Evolutionary conservation across 2,797 vertebrate species (phyloP).

Genomic region (Phaenicophaeus curvirostris): DNA sequence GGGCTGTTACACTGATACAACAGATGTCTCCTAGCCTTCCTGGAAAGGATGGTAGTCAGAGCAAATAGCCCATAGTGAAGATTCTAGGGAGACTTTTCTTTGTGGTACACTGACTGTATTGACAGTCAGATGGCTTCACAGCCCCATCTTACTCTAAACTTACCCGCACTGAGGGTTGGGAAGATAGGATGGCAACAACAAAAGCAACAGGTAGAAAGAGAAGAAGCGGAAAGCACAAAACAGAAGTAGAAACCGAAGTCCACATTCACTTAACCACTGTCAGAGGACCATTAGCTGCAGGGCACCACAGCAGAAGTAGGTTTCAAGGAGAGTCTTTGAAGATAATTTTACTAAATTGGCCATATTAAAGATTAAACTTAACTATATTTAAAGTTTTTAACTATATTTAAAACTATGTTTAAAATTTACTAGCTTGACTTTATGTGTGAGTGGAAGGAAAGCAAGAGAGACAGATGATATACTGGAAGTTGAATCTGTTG

Average conservation of each 20-base stretch:
- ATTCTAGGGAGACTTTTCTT: background rate
- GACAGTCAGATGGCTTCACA: background rate
- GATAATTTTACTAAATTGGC: background rate
- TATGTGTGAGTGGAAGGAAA: background rate
- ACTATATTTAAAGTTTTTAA: background rate
- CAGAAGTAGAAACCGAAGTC: background rate
- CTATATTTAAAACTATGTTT: background rate
- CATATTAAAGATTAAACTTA: background rate
- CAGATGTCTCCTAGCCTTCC: constrained; percentile 11
- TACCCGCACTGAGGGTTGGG: background rate
- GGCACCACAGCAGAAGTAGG: background rate
- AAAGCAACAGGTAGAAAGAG: background rate
- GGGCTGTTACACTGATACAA: background rate
- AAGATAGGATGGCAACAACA: background rate
- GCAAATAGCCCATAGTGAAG: background rate
- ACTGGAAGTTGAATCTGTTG: background rate
- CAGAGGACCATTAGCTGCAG: background rate
- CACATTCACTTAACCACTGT: background rate
- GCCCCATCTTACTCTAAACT: background rate
- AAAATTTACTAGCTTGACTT: background rate
- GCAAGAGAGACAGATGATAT: background rate
- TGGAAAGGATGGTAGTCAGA: background rate
- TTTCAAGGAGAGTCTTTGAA: background rate
- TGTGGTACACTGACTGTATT: background rate
- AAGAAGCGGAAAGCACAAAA: background rate